Evolutionary conservation across 2,797 vertebrate species (phyloP), one percentile per base, ranked within the genome.

Genomic region (Macroramphosus scolopax): DNA sequence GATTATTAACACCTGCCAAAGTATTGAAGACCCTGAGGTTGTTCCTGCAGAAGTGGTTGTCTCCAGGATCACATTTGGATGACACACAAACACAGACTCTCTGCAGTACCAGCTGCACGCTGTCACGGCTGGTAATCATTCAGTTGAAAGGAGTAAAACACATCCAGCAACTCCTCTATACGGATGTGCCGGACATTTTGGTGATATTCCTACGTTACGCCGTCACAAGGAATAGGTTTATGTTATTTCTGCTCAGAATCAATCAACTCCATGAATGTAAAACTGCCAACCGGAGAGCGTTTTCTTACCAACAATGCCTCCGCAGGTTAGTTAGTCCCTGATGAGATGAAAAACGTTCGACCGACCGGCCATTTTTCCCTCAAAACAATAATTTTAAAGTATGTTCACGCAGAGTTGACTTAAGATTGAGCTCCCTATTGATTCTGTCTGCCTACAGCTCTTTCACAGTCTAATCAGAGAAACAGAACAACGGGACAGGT

Each of bases 401-500:
- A 68, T 58, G 52, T 76, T 82, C 68, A 72, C 33, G 45, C 68
- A 61, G 72, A 71, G 75, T 82, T 81, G 71, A 82, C 82, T 80
- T 77, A 83, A 81, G 59, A 64, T 18, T 14, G 51, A 72, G 70
- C 72, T 75, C 78, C 76, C 66, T 43, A 77, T 75, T 76, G 64
- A 85, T 80, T 78, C 24, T 42, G 63, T 63, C 51, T 42, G 75
- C 80, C 71, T 52, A 55, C 58, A 81, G 80, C 71, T 84, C 77
- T 74, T 84, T 79, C 83, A 80, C 86, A 84, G 70, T 76, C 55
- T 81, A 85, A 84, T 87, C 86, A 83, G 74, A 81, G 78, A 72
- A 81, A 84, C 77, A 84, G 86, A 86, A 86, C 83, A 86, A 82
- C 52, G 39, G 69, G 78, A 85, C 84, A 83, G 79, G 80, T 86